These are phyloP conservation scores for Malthinus seriepunctatus DNA, from an alignment of 2,888 invertebrate species.

Conservation along the genomic window DNA sequence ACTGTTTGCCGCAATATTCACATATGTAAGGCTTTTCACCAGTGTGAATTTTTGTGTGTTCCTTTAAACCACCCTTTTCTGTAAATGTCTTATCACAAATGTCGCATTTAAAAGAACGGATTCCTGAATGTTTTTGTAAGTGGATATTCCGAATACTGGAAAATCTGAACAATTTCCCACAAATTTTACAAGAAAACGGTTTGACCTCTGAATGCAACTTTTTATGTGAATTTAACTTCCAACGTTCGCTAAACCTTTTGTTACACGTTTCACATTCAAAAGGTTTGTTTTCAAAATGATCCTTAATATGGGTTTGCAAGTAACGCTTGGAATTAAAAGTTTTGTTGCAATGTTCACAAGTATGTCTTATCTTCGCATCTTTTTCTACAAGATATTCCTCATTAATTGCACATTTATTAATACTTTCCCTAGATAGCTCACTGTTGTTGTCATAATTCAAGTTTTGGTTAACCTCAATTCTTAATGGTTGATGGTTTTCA, in stretches of 20 bases:
- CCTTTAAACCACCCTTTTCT: conserved; percentile 15
- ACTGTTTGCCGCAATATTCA: conserved; percentile 24
- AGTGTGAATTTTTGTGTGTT: conserved; percentile 23
- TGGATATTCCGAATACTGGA: conserved; percentile 19
- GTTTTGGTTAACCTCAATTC: conserved; percentile 15
- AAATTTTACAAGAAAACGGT: conserved; percentile 23
- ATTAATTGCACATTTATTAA: conserved; percentile 8
- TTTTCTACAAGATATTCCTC: conserved; percentile 3
- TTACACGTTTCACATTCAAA: conserved; percentile 17
- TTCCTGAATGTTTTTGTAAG: conserved; percentile 21
- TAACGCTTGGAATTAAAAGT: conserved; percentile 18
- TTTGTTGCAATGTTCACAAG: conserved; percentile 21
- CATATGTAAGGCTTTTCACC: conserved; percentile 25
- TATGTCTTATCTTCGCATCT: conserved; percentile 3
- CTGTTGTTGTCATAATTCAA: conserved; percentile 19
- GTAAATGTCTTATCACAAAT: conserved; percentile 15
- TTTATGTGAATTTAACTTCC: conserved; percentile 19
- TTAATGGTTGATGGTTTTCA: conserved; percentile 17
- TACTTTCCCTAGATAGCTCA: background rate
- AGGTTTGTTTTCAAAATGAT: conserved; percentile 24
- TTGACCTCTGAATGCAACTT: conserved; percentile 19
- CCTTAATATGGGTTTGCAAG: conserved; percentile 18
- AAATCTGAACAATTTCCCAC: conserved; percentile 20
- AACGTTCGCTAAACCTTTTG: conserved; percentile 24
- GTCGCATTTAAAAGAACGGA: conserved; percentile 18